phyloP scores from a whole-genome alignment of 2,797 vertebrate genomes.

The Diglossa cyanea region DNA sequence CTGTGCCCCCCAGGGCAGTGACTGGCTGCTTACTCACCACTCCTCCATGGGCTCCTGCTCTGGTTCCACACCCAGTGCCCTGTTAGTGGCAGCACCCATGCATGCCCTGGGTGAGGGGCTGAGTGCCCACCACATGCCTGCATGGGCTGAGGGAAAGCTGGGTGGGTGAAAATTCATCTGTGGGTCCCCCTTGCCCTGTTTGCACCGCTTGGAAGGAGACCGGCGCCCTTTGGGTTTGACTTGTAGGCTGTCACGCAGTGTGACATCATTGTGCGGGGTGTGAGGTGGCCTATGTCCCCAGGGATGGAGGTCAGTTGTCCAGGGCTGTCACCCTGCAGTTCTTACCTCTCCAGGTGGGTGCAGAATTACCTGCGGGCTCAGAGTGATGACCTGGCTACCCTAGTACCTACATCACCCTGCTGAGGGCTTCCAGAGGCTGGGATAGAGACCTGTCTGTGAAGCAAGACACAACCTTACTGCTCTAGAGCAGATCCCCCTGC shows the following conservation, averaged over 20 bases:
- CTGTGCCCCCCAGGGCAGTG: not conserved
- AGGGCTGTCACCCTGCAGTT: not conserved
- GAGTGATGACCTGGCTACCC: accelerated
- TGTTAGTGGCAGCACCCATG: not conserved
- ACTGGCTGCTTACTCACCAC: conserved; percentile 31
- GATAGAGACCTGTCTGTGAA: not conserved
- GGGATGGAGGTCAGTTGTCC: not conserved
- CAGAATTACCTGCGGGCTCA: not conserved
- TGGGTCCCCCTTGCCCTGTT: not conserved
- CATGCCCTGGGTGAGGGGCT: accelerated
- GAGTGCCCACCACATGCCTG: accelerated
- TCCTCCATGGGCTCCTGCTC: not conserved
- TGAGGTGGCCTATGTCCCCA: not conserved
- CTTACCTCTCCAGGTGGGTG: not conserved
- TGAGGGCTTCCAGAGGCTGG: not conserved
- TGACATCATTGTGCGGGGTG: not conserved
- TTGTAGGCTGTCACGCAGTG: not conserved
- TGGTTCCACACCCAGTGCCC: not conserved
- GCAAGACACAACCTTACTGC: too few relatives aligned
- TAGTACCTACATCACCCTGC: not conserved
- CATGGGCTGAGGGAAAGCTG: not conserved
- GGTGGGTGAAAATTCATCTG: not conserved
- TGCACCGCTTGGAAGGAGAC: not conserved
- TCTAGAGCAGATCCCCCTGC: not conserved
- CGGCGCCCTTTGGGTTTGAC: accelerated